These are phyloP conservation scores for Drosophila multiciliata DNA, from an alignment of 2,888 invertebrate species.

Conservation along the genomic window DNA sequence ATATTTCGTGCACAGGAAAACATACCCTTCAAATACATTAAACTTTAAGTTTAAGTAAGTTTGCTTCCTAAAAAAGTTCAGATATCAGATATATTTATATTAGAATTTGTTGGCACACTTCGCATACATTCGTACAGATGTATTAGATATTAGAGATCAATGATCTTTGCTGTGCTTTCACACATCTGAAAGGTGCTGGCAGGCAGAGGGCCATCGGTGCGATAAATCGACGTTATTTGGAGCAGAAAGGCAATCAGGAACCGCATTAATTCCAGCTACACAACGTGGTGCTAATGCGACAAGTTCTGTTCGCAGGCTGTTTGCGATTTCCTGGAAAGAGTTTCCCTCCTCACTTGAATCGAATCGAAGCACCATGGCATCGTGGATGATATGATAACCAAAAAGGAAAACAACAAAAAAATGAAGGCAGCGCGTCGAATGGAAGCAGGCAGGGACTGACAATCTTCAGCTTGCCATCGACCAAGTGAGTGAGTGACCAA, in stretches of 20 bases:
- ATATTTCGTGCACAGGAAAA: background rate
- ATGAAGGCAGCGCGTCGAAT: slow-evolving; percentile 55
- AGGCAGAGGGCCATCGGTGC: slow-evolving; percentile 5
- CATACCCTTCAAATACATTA: background rate
- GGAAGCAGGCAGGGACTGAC: slow-evolving; percentile 25
- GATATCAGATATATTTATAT: background rate
- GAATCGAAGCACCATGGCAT: slow-evolving; percentile 35
- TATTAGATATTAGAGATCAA: slow-evolving; percentile 2
- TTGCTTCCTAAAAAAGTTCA: background rate
- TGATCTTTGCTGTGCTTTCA: slow-evolving; percentile 16
- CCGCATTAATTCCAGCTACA: slow-evolving; percentile 48
- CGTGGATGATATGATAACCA: slow-evolving; percentile 45
- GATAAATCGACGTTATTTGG: slow-evolving; percentile 17
- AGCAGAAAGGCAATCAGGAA: slow-evolving; percentile 38
- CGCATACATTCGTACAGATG: background rate
- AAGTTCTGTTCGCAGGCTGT: slow-evolving; percentile 50
- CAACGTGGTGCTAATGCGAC: slow-evolving; percentile 74
- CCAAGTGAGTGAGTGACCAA: slow-evolving; percentile 38
- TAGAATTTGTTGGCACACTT: slow-evolving; percentile 1
- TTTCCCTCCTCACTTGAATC: slow-evolving; percentile 5
- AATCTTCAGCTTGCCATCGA: slow-evolving; percentile 52
- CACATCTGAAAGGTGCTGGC: slow-evolving; percentile 7
- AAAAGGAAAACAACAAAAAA: background rate
- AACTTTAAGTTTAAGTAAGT: background rate
- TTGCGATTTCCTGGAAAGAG: slow-evolving; percentile 49